Base-by-base conservation (phyloP, 2,113 vertebrate species). In the Nymphicus hollandicus region DNA sequence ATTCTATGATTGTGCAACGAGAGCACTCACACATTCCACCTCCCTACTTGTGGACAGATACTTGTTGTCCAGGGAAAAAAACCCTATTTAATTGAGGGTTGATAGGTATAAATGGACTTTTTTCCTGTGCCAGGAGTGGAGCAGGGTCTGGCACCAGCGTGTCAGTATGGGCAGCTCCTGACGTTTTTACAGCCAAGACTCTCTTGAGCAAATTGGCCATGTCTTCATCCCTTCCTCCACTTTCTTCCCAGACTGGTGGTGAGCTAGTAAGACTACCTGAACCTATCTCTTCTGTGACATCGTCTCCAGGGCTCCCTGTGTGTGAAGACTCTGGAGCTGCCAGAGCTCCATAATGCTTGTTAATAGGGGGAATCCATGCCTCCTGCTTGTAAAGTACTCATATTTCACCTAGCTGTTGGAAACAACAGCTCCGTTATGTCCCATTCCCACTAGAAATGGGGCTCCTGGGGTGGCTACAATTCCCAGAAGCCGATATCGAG, bases 401-500 rank as follows among this genome's bases (percentile, higher is more conserved):
- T 58, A 61, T 86, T 81, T 93, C 84, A 88, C 44, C 0, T 0
- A 47, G 27, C 17, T 79, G 8, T 33, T 63, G 47, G 39, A 66
- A 91, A 71, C 9, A 82, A 25, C 14, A 65, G 17, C 19, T 83
- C 58, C 2, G 0, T 71, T 74, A 33, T 56, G 25, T 58, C 35
- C 23, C 16, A 7, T 86, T 88, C 17, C n/a, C 47, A 53, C 13
- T 44, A 27, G 86, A 94, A 83, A 58, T 46, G 20, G 18, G 73
- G 16, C 13, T 28, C 81, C 15, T 68, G 25, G 25, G 6, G 4
- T 80, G 69, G 11, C 56, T 52, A 10, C 7, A 2, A 17, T 64
- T 71, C 41, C 28, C 35, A 71, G 17, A 18, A 73, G 10, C 4
- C 0, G 0, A 33, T 18, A 46, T 2, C 1, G 2, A 37, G n/a